Conservation (phyloP, 2,113 vertebrate genomes). For the Oceanodroma tethys region DNA sequence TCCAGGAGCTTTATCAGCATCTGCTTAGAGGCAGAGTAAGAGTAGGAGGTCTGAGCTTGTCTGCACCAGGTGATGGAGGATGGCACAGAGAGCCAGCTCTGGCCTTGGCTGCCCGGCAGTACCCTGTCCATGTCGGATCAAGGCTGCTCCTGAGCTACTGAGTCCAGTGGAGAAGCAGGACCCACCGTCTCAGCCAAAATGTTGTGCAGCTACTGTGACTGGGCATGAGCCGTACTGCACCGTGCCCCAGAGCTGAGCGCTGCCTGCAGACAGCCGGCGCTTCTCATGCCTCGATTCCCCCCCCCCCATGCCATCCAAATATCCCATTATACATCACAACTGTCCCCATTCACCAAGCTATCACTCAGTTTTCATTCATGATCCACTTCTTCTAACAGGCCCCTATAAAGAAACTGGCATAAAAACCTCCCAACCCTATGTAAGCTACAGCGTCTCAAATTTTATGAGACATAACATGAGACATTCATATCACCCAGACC, state of each 20-base stretch:
- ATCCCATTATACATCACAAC: not conserved
- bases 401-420: not conserved
- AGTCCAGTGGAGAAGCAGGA: not conserved
- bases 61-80: not conserved
- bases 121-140: not conserved
- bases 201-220: not conserved
- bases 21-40: not conserved
- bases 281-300: not conserved
- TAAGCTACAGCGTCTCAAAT: not conserved
- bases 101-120: not conserved
- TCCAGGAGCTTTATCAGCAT: not conserved
- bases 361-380: not conserved
- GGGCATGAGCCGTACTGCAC: not conserved
- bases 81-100: not conserved
- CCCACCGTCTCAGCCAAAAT: not conserved
- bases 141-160: not conserved
- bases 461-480: not conserved
- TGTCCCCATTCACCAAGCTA: not conserved
- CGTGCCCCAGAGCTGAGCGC: fast-evolving
- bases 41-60: not conserved
- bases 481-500: not conserved
- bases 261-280: not conserved
- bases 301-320: not conserved
- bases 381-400: not conserved
- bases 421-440: not conserved